These are phyloP conservation scores for Sebastes diaconus DNA, from an alignment of 2,797 vertebrate genomes.

Conservation along the genomic window DNA sequence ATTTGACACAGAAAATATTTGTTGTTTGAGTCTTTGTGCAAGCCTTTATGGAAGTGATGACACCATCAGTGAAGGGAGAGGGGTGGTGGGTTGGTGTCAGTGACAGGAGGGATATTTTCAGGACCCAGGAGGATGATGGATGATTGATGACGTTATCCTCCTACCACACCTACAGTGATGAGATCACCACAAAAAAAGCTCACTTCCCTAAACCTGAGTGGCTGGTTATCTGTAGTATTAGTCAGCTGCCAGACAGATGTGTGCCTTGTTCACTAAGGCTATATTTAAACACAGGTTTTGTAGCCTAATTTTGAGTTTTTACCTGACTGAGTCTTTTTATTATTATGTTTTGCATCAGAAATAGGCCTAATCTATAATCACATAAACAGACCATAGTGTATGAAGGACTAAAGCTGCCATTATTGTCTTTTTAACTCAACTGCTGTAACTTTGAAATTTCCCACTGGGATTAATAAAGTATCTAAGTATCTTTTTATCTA, in stretches of 20 bases:
- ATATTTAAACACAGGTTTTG: background rate
- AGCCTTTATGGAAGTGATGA: background rate
- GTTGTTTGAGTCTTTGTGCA: too few relatives aligned
- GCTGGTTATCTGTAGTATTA: background rate
- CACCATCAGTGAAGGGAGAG: background rate
- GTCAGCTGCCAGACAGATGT: background rate
- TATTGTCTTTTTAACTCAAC: background rate
- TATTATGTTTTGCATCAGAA: too few relatives aligned
- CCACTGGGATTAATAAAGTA: background rate
- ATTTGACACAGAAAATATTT: too few relatives aligned
- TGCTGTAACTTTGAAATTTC: background rate
- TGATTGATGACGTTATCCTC: slow-evolving; percentile 30
- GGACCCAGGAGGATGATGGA: background rate
- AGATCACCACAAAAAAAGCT: slow-evolving; percentile 40
- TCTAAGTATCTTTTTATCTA: too few relatives aligned
- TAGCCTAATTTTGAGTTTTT: too few relatives aligned
- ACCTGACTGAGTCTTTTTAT: too few relatives aligned
- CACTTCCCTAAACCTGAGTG: background rate
- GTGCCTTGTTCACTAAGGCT: background rate
- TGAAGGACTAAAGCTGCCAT: background rate
- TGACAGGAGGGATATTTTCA: slow-evolving; percentile 29
- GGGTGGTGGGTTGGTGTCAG: background rate
- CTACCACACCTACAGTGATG: slow-evolving; percentile 41
- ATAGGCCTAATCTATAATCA: too few relatives aligned
- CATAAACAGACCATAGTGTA: background rate